Evolutionary conservation across 2,888 invertebrate genomes (phyloP).

Genomic region (Acanthopleura granulata): DNA sequence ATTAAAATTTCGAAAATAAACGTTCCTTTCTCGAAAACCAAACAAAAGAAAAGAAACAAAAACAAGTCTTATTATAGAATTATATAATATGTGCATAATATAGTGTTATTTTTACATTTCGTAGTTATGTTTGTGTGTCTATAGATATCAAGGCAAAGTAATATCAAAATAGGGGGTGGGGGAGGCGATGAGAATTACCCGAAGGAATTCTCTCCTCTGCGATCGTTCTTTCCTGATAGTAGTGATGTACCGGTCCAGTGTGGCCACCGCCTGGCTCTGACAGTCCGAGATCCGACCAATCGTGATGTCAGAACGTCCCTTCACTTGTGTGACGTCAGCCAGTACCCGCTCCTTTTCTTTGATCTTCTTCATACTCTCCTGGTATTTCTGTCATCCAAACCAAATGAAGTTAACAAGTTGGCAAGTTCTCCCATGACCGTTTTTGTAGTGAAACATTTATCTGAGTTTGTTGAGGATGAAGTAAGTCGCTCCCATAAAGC

Average conservation of each 20-base stretch:
- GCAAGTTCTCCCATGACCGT: too few species aligned
- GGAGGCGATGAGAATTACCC: not conserved
- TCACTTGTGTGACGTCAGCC: not conserved
- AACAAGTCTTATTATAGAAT: too few species aligned
- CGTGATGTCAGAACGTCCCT: not conserved
- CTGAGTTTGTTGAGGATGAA: too few species aligned
- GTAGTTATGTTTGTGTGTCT: too few species aligned
- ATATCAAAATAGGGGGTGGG: not conserved
- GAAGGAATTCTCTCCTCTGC: not conserved
- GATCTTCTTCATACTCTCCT: constrained; percentile 9
- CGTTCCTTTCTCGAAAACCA: too few species aligned
- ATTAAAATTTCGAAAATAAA: too few species aligned
- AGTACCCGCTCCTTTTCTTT: not conserved
- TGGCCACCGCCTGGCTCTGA: not conserved
- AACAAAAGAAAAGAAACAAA: too few species aligned
- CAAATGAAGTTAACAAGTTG: not conserved
- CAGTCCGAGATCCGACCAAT: not conserved
- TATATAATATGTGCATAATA: too few species aligned
- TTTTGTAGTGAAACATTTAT: too few species aligned
- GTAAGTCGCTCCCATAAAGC: too few species aligned
- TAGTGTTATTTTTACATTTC: too few species aligned
- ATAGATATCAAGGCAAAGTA: too few species aligned
- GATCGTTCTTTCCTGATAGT: not conserved
- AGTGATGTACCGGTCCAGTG: constrained; percentile 1
- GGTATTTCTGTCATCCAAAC: not conserved